Conservation (phyloP, 2,888 invertebrate species). For the Miltochrista miniata region DNA sequence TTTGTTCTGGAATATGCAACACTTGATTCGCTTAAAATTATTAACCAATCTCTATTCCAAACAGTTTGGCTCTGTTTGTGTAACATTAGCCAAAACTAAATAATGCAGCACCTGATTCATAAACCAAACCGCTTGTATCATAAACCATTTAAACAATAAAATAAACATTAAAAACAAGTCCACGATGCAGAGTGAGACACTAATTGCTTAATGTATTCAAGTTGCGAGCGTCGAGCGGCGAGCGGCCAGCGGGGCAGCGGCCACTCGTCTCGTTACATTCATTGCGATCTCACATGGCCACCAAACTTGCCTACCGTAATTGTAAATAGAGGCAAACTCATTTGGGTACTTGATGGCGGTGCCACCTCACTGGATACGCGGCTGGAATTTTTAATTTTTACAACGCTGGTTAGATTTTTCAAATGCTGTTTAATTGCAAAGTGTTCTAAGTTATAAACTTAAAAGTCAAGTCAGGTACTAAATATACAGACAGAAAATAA, state of each 20-base stretch:
- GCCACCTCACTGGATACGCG: slow-evolving; percentile 39
- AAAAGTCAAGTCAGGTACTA: neutral
- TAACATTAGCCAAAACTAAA: slow-evolving; percentile 5
- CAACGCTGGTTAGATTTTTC: slow-evolving; percentile 34
- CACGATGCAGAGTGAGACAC: slow-evolving; percentile 28
- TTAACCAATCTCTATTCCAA: no score
- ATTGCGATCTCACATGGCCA: slow-evolving; percentile 36
- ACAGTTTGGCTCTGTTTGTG: no score
- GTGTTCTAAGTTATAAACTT: neutral
- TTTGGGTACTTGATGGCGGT: slow-evolving; percentile 59
- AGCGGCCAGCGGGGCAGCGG: no score
- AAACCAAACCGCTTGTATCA: slow-evolving; percentile 23
- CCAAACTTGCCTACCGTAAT: slow-evolving; percentile 49
- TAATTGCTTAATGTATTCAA: slow-evolving; percentile 63
- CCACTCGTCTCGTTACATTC: slow-evolving; percentile 59
- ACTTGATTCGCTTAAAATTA: no score
- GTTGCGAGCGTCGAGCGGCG: slow-evolving; percentile 37
- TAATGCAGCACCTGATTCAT: slow-evolving; percentile 19
- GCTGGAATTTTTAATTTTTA: slow-evolving; percentile 62
- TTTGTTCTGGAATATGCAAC: no score
- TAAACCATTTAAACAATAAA: slow-evolving; percentile 40
- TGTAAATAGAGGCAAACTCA: slow-evolving; percentile 66
- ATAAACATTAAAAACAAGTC: slow-evolving; percentile 40
- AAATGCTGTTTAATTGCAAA: slow-evolving; percentile 21
- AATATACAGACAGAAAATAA: neutral